phyloP scores from a whole-genome alignment of 2,113 vertebrate species.

The Vulpes vulpes region DNA sequence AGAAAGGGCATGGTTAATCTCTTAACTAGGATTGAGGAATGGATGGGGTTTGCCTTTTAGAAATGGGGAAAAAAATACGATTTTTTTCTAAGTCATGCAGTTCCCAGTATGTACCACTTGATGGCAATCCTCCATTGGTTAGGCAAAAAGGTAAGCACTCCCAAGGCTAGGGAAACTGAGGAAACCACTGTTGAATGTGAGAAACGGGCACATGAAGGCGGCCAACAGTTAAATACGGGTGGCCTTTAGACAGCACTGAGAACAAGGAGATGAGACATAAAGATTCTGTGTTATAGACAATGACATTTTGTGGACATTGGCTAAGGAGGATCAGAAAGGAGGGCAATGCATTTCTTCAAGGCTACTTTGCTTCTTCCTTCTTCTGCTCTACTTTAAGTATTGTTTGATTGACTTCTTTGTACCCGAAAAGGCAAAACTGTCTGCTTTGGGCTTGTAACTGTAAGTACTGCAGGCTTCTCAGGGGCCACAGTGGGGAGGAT shows the following conservation, averaged over 20 bases:
- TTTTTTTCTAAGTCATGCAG: conserved; percentile 37
- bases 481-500: too few relatives aligned
- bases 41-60: conserved; percentile 44
- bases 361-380: background rate
- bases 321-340: background rate
- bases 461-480: background rate
- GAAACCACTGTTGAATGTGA: conserved; percentile 53
- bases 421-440: conserved; percentile 25
- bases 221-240: background rate
- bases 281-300: background rate
- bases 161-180: conserved; percentile 77
- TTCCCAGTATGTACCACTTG: conserved; percentile 68
- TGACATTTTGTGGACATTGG: background rate
- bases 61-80: background rate
- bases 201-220: background rate
- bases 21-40: conserved; percentile 44
- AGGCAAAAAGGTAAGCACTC: conserved; percentile 30
- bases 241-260: background rate
- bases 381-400: conserved; percentile 34
- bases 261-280: background rate
- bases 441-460: background rate
- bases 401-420: conserved; percentile 42
- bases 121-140: conserved; percentile 76
- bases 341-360: background rate
- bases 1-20: conserved; percentile 67